Base-by-base conservation (phyloP, 2,888 invertebrate genomes). In the Cryptocheilus praepositus region DNA sequence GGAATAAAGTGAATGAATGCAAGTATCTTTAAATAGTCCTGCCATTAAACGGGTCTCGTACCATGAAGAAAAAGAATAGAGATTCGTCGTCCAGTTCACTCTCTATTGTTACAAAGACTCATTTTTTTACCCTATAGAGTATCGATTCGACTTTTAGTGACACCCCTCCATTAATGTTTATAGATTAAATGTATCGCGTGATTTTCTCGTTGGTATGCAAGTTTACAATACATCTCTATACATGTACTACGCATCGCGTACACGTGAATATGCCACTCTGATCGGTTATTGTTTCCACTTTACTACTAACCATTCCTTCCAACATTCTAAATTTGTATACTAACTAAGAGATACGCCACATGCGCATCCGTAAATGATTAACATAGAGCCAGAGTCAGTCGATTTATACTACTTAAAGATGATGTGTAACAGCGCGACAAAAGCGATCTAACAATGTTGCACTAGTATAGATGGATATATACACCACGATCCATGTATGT, bases 401-500 rank as follows among this genome's bases (percentile, higher is more conserved):
- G 49, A 58, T 59, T 53, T 69, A 61, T 71, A 61, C 55, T 60
- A 36, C 36, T 36, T 36, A 36, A 36, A 11, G 36, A 36, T 11
- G 1, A 36, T 36, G 36, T 11, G 36, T 11, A 36, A 11, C 36
- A 36, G 36, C 36, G 36, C 36, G 13, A 36, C 36, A 36, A 36
- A 11, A 36, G 13, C 36, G 36, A 36, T 36, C 36, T 49, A 65
- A 61, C 71, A 65, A 67, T 25, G 71, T n/a, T 74, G 58, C 52
- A 74, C 28, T n/a, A 67, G 46, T 63, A 64, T 71, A 71, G 49
- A 64, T 63, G 57, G 61, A 77, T 72, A 74, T 71, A 61, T 76
- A 72, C 73, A 11, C 36, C 36, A 74, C 73, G 70, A 81, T 77
- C 75, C 81, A 80, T 80, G 81, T 85, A 81, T 77, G 82, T 80